Conservation (phyloP, 2,797 vertebrate genomes). For the Ciconia nigra region DNA sequence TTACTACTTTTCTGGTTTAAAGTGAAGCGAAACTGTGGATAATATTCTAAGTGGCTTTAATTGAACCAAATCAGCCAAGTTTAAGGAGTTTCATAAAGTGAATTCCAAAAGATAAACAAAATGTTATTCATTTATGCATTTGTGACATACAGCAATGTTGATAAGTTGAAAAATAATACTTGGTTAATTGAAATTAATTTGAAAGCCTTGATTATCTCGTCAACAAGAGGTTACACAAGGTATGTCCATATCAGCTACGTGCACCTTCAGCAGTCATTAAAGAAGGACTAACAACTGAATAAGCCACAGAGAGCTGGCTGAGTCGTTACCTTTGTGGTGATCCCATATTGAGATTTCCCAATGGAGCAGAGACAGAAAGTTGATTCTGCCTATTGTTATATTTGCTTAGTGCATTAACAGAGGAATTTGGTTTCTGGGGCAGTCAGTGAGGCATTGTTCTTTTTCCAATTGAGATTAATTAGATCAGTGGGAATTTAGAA, state of each 20-base stretch:
- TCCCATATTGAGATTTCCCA: neutral
- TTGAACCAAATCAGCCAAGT: neutral
- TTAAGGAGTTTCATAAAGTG: neutral
- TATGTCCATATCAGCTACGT: neutral
- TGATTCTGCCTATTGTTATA: constrained; percentile 13
- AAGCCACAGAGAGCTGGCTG: neutral
- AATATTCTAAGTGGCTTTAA: neutral
- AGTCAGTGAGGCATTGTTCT: constrained; percentile 15
- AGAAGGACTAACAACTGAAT: neutral
- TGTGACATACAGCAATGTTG: neutral
- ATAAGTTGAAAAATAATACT: neutral
- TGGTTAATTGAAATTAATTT: neutral
- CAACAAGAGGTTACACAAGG: neutral
- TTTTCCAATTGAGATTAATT: constrained; percentile 31
- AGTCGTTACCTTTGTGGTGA: neutral
- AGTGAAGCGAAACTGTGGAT: neutral
- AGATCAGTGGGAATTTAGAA: constrained; percentile 12
- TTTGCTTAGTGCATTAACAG: neutral
- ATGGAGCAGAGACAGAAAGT: neutral
- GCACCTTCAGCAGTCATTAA: neutral
- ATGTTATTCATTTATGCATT: neutral
- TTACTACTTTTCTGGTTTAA: neutral
- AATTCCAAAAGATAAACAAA: neutral
- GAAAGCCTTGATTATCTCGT: neutral
- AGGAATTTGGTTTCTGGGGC: constrained; percentile 40